These are phyloP conservation scores for Pseudomyrmex concolor DNA, from an alignment of 1,140 invertebrate genomes.

Conservation along the genomic window DNA sequence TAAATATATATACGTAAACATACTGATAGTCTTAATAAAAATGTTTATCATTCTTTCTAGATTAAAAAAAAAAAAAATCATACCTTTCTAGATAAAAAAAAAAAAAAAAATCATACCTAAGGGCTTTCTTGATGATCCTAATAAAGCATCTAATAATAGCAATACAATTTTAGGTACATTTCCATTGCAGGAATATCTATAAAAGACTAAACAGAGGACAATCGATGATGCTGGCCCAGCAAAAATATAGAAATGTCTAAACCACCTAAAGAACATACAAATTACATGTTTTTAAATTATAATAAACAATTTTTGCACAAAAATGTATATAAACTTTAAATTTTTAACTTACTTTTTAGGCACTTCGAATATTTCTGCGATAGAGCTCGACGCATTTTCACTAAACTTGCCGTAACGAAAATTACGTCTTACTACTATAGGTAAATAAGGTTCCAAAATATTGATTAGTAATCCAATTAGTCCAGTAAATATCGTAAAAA, in stretches of 20 bases:
- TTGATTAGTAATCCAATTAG: constrained; percentile 87
- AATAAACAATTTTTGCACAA: constrained; percentile 25
- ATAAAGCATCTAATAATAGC: constrained; percentile 84
- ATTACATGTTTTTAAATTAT: constrained; percentile 1
- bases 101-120: constrained; percentile 78
- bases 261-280: constrained; percentile 84
- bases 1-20: neutral
- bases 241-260: constrained; percentile 91
- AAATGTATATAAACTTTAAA: neutral
- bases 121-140: constrained; percentile 84
- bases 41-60: neutral
- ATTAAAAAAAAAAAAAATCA: neutral
- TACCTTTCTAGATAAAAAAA: neutral
- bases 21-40: neutral
- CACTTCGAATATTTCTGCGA: constrained; percentile 86
- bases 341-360: constrained; percentile 86
- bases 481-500: constrained; percentile 82
- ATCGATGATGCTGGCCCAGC: constrained; percentile 85
- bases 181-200: constrained; percentile 83
- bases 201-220: constrained; percentile 83
- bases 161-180: constrained; percentile 83
- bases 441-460: constrained; percentile 87
- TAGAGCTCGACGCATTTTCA: constrained; percentile 84
- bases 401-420: constrained; percentile 90
- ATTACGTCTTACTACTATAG: constrained; percentile 86